Conservation (phyloP, 2,797 vertebrate species). For the Bufotes viridis region DNA sequence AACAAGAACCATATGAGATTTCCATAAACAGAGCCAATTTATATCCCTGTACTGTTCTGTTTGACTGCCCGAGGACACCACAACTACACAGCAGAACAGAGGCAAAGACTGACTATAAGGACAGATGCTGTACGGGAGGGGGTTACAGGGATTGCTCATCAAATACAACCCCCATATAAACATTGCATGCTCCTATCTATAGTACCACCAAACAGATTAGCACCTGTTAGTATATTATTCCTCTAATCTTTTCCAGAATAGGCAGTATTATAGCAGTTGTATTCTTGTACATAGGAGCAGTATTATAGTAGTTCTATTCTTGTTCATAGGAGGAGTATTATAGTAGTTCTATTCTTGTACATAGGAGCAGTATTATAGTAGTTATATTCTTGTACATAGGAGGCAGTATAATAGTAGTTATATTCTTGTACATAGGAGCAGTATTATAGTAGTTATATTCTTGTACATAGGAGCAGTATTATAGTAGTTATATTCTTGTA, state of each 20-base stretch:
- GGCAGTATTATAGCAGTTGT: no score
- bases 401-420: constrained; percentile 9
- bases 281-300: no score
- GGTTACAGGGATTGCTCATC: background rate
- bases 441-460: constrained; percentile 3
- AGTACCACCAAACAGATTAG: no score
- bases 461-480: background rate
- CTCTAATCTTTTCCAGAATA: no score
- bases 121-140: background rate
- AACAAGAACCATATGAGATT: constrained; percentile 3
- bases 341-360: background rate
- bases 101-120: background rate
- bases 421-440: constrained; percentile 3
- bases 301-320: background rate
- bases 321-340: background rate
- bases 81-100: background rate
- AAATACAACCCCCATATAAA: background rate
- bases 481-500: constrained; percentile 7
- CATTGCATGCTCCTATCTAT: no score
- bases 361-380: constrained; percentile 10
- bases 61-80: background rate
- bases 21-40: background rate
- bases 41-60: constrained; percentile 3
- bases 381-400: constrained; percentile 11
- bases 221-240: no score